Conservation (phyloP, 1,140 invertebrate species). For the Nixonia krombeini region DNA sequence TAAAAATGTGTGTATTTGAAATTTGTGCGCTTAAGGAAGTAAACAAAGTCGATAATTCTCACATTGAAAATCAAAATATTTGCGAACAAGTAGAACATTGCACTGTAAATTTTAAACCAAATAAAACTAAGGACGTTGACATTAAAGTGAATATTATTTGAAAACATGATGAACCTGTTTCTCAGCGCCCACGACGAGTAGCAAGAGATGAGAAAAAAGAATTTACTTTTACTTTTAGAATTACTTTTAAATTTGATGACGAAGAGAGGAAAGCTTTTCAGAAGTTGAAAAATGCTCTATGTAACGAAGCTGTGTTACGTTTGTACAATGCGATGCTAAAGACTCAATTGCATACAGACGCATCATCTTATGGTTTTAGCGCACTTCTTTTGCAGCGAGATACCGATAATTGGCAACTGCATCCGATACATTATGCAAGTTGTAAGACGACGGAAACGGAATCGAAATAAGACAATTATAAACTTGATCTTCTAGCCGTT, state of each 20-base stretch:
- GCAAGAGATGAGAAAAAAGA: too few species aligned
- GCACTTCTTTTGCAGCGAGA: constrained; percentile 10
- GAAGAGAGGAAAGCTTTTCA: constrained; percentile 5
- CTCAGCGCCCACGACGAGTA: too few species aligned
- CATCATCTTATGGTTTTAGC: constrained; percentile 1
- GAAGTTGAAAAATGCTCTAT: background rate
- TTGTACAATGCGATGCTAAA: background rate
- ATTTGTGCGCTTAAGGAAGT: too few species aligned
- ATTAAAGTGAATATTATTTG: too few species aligned
- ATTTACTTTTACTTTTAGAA: too few species aligned
- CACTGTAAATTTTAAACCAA: too few species aligned
- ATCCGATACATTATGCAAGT: constrained; percentile 52
- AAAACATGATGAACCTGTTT: too few species aligned
- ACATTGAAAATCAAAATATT: too few species aligned
- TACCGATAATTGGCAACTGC: constrained; percentile 26
- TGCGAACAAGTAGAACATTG: too few species aligned
- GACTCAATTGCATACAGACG: constrained; percentile 19
- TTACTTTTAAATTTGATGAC: constrained; percentile 1
- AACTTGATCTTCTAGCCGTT: constrained; percentile 42
- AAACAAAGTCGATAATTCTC: too few species aligned
- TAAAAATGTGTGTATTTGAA: too few species aligned
- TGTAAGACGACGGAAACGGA: constrained; percentile 44
- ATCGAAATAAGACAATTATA: constrained; percentile 46
- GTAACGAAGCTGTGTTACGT: background rate
- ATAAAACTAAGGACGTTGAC: too few species aligned